Evolutionary conservation across 2,888 invertebrate species (phyloP).

Genomic region (Aspidiotus rigidus): DNA sequence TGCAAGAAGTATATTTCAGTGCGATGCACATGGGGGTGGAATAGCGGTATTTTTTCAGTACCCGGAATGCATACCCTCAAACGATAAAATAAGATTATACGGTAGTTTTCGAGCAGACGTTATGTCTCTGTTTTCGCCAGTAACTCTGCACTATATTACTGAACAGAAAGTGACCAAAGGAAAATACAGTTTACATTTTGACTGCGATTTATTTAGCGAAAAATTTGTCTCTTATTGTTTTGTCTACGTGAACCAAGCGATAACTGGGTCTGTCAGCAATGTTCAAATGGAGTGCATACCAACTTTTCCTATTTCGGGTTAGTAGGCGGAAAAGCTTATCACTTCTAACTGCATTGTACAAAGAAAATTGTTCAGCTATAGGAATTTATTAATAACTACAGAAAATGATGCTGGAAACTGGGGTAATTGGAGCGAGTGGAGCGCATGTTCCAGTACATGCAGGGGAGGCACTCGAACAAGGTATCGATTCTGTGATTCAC

Average conservation of each 20-base stretch:
- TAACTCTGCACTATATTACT: constrained; percentile 54
- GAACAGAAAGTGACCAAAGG: constrained; percentile 54
- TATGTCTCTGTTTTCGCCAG: constrained; percentile 57
- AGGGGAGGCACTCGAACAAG: constrained; percentile 69
- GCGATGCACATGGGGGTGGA: constrained; percentile 57
- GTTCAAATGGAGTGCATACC: constrained; percentile 77
- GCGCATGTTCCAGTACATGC: constrained; percentile 67
- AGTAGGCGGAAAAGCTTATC: neutral
- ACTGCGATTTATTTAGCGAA: constrained; percentile 73
- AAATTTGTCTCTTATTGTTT: constrained; percentile 79
- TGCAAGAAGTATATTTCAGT: constrained; percentile 72
- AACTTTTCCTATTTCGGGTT: constrained; percentile 69
- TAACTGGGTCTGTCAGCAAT: constrained; percentile 74
- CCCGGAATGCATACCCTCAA: constrained; percentile 66
- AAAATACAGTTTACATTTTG: constrained; percentile 65
- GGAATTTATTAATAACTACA: neutral
- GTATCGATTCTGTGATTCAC: constrained; percentile 78
- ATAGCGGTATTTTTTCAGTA: constrained; percentile 74
- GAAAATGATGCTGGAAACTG: constrained; percentile 61
- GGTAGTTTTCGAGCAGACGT: constrained; percentile 63
- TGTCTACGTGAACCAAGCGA: constrained; percentile 75
- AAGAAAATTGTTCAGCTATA: neutral
- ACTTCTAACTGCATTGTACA: neutral
- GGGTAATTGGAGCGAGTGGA: constrained; percentile 78
- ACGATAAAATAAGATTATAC: constrained; percentile 66